Evolutionary conservation across 2,113 vertebrate species (phyloP).

Genomic region (Rutilus rutilus): DNA sequence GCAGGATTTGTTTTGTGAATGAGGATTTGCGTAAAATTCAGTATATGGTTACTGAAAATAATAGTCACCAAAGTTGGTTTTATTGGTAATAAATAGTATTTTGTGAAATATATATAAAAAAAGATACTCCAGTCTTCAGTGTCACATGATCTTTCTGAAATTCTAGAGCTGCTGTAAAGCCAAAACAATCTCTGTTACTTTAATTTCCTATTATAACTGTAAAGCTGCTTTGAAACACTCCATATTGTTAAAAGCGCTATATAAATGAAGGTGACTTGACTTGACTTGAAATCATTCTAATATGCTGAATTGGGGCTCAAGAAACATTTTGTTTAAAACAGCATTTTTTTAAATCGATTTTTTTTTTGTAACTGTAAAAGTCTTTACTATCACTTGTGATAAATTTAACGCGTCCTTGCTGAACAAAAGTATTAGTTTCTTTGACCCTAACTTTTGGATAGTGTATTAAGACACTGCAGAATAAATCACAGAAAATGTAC

Average conservation of each 20-base stretch:
- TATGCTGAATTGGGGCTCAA: not conserved
- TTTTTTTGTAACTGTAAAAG: not conserved
- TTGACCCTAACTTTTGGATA: not conserved
- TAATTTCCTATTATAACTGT: no score
- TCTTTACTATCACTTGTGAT: not conserved
- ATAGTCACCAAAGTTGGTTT: no score
- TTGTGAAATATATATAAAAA: not conserved
- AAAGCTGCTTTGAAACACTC: no score
- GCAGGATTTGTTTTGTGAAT: not conserved
- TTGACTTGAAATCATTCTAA: not conserved
- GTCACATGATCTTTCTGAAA: not conserved
- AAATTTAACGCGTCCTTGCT: not conserved
- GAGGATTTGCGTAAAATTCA: not conserved
- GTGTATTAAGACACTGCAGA: not conserved
- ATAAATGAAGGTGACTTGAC: no score
- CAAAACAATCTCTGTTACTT: no score
- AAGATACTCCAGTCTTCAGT: not conserved
- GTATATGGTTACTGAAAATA: not conserved
- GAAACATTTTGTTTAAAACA: not conserved
- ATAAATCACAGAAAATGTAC: conserved; percentile 13
- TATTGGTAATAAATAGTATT: not conserved
- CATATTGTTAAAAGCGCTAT: no score
- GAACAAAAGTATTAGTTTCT: not conserved
- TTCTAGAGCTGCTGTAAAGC: no score
- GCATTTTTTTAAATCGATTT: not conserved